A percentile compares a stretch with the other conserved stretches of the same genome.
Evolutionary conservation across 2,888 invertebrate species (phyloP).

Genomic region (Rhingia rostrata): DNA sequence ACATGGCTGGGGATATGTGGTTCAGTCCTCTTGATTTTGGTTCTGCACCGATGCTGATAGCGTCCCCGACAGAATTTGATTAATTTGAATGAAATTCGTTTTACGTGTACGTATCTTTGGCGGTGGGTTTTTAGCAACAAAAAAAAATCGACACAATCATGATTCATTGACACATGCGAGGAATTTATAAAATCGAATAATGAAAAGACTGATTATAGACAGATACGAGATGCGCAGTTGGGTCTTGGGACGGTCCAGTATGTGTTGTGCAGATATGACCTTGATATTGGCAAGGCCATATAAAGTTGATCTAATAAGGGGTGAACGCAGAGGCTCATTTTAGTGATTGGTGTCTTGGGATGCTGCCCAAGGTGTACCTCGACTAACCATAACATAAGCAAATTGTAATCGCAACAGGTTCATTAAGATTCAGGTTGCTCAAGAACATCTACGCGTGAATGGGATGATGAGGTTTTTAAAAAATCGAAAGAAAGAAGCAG

Average conservation of each 20-base stretch:
- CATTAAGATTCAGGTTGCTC: no score
- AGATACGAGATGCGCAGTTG: constrained; percentile 19
- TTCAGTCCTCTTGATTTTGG: constrained; percentile 41
- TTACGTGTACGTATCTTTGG: constrained; percentile 58
- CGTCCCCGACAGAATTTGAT: constrained; percentile 69
- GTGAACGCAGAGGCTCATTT: no score
- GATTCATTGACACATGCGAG: constrained; percentile 66
- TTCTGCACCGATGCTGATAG: constrained; percentile 58
- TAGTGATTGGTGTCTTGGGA: no score
- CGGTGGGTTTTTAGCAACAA: constrained; percentile 45
- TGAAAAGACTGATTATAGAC: constrained; percentile 22
- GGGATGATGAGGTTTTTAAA: no score
- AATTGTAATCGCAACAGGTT: no score
- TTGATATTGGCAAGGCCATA: constrained; percentile 55
- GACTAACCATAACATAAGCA: background rate
- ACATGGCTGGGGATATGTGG: constrained; percentile 12
- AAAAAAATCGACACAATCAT: constrained; percentile 31
- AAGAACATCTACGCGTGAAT: no score
- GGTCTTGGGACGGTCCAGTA: background rate
- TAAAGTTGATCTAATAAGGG: constrained; percentile 41
- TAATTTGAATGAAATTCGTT: constrained; percentile 68
- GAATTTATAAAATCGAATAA: constrained; percentile 55
- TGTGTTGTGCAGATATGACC: constrained; percentile 30
- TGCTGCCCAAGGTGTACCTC: background rate
- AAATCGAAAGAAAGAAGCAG: no score